Base-by-base conservation (phyloP, 2,797 vertebrate species). In the Steatocranus sp. region DNA sequence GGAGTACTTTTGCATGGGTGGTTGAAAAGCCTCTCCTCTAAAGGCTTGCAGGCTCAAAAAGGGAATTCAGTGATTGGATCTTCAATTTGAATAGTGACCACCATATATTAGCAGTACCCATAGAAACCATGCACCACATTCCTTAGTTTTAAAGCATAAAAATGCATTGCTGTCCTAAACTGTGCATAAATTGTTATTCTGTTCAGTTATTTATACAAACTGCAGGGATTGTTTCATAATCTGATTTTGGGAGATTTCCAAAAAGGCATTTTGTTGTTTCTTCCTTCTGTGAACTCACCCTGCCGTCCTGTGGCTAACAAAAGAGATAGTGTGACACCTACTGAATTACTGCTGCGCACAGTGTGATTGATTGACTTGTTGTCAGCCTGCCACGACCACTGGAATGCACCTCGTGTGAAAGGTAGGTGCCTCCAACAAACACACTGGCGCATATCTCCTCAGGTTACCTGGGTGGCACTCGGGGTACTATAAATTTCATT, bases 291-390 rank as follows among this genome's bases (percentile, higher is more conserved):
- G 51, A 36, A 75, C 76, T 86, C 80, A 34, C 54, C 38, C 53
- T 80, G 86, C 75, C 75, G 77, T 92, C 80, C 84, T 87, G 81
- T 86, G 82, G 88, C 82, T 82, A 92, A 93, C 90, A 92, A 92
- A 94, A 87, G 89, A 92, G 92, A 93, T 89, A 90, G 75, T 87
- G 86, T 93, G 90, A 93, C 88, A 93, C 86, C 82, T 89, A 83
- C 88, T 92, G 79, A 88, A 93, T 93, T 84, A 91, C 89, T 75
- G 83, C 23, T 83, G 84, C 48, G 56, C 81, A 85, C 61, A 81
- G 85, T 81, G 88, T 94, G 92, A 95, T 93, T 92, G 91, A 94
- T 91, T 94, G 93, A 93, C 93, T 91, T 91, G 90, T 94, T 95
- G 93, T 93, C 87, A 86, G 86, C 81, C 86, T 86, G 90, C 84